phyloP scores from a whole-genome alignment of 2,888 invertebrate species.

The Lapara coniferarum region DNA sequence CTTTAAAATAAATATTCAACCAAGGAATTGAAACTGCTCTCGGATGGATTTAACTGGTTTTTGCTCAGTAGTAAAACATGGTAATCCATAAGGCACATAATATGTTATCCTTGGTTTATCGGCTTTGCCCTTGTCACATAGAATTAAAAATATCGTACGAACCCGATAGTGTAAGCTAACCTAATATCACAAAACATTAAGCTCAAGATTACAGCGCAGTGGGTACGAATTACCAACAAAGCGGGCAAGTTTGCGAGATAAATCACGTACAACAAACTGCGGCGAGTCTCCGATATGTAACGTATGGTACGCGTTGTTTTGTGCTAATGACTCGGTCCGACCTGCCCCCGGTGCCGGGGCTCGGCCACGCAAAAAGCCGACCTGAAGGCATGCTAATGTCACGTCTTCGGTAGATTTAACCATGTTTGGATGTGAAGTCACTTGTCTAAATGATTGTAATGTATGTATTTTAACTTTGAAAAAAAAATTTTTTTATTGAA shows the following conservation, averaged over 20 bases:
- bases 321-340: conserved; percentile 15
- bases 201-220: not conserved
- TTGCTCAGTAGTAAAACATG: no score
- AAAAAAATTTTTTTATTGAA: not conserved
- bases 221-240: conserved; percentile 11
- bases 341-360: not conserved
- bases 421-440: not conserved
- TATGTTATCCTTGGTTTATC: no score
- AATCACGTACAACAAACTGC: conserved; percentile 19
- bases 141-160: no score
- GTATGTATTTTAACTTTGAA: no score
- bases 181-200: conserved; percentile 8
- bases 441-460: not conserved
- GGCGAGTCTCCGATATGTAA: conserved; percentile 16
- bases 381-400: not conserved
- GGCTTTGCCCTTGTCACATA: no score
- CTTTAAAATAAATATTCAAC: no score
- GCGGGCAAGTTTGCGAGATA: conserved; percentile 5
- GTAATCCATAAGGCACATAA: no score
- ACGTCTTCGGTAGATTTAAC: not conserved
- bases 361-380: not conserved
- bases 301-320: conserved; percentile 4
- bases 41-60: no score
- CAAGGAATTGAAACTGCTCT: no score
- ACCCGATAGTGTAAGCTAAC: no score